phyloP scores from a whole-genome alignment of 2,113 vertebrate genomes.

The Cepphus grylle region DNA sequence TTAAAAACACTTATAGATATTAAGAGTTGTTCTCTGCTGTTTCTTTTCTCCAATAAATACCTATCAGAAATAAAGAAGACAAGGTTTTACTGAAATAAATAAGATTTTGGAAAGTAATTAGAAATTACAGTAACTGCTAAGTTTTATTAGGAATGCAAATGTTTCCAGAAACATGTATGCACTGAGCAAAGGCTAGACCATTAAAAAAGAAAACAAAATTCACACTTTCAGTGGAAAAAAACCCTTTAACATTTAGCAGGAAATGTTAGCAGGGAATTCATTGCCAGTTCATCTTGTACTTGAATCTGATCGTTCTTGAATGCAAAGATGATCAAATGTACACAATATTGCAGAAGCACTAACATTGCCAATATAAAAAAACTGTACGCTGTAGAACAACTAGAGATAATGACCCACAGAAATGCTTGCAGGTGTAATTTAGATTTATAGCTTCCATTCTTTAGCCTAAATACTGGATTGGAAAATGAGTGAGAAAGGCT shows the following conservation, averaged over 20 bases:
- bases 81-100: not conserved
- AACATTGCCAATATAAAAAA: not conserved
- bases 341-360: not conserved
- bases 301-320: conserved; percentile 1
- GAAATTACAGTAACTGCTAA: not conserved
- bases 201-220: conserved; percentile 30
- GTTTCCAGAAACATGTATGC: not conserved
- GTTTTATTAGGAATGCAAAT: conserved; percentile 45
- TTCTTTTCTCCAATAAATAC: not conserved
- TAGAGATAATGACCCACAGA: not conserved
- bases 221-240: conserved; percentile 28
- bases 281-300: conserved; percentile 33
- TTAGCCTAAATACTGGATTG: not conserved
- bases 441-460: not conserved
- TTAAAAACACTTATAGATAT: not conserved
- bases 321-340: conserved; percentile 29
- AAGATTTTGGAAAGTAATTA: not conserved
- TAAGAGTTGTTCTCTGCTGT: not conserved
- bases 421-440: not conserved
- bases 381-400: not conserved
- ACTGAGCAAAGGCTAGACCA: not conserved
- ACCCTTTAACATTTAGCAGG: conserved; percentile 17
- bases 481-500: not conserved
- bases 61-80: not conserved
- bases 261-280: conserved; percentile 35